Conservation (phyloP, 2,113 vertebrate genomes). For the Corythaixoides concolor region DNA sequence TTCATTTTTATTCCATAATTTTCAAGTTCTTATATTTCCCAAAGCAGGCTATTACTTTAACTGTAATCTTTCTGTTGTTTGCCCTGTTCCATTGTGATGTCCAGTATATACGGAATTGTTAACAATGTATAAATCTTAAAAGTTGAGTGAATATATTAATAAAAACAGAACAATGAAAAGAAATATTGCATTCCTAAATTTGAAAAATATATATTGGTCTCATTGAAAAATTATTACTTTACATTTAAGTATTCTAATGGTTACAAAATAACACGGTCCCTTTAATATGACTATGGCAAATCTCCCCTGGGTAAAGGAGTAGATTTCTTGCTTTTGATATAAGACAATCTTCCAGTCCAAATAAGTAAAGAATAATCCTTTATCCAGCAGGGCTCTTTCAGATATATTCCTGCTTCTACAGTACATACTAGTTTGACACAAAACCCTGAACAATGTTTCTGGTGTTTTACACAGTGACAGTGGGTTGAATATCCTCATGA, state of each 20-base stretch:
- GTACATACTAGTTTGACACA: not conserved
- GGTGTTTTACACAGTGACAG: not conserved
- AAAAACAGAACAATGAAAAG: not conserved
- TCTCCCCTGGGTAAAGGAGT: not conserved
- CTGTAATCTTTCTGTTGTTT: not conserved
- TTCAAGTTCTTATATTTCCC: not conserved
- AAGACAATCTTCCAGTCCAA: not conserved
- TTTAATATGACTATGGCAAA: not conserved
- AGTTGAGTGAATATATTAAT: not conserved
- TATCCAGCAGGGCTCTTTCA: not conserved
- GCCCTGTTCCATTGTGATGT: not conserved
- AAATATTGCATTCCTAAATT: not conserved
- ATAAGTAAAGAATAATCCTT: not conserved
- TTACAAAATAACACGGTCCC: not conserved
- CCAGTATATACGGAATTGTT: not conserved
- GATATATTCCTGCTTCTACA: not conserved
- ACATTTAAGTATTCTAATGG: not conserved
- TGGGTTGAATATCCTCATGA: not conserved
- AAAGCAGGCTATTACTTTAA: constrained; percentile 17
- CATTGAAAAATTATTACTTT: constrained; percentile 4
- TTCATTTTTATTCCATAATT: not conserved
- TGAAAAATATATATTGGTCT: not conserved
- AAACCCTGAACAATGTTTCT: not conserved
- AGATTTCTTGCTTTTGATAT: not conserved
- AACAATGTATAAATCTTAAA: not conserved